These are phyloP conservation scores for Lerista edwardsae DNA, from an alignment of 2,797 vertebrate species.

Conservation along the genomic window DNA sequence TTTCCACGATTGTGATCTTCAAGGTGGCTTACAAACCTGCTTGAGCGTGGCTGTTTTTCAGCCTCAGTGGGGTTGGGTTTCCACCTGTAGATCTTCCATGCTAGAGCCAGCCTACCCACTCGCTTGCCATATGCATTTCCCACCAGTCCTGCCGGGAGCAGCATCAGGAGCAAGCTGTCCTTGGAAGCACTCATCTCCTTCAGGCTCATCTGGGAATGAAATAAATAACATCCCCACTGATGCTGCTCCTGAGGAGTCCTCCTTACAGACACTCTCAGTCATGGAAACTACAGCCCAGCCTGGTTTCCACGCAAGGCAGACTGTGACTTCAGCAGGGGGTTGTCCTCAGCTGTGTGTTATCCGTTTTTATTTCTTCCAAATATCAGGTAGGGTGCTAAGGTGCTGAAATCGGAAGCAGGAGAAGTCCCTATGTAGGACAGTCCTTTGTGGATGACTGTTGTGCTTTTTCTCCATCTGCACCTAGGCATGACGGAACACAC, in stretches of 20 bases:
- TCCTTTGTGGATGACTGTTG: rapidly evolving
- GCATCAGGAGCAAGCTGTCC: background rate
- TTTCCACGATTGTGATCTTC: background rate
- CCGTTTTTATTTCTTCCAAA: background rate
- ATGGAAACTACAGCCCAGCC: background rate
- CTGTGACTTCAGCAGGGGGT: background rate
- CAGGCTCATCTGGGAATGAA: background rate
- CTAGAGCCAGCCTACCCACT: background rate
- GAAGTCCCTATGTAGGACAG: too few relatives aligned
- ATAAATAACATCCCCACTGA: background rate
- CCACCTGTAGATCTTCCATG: background rate
- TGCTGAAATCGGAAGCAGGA: background rate
- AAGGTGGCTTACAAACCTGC: too few relatives aligned
- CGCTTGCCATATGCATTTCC: background rate
- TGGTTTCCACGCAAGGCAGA: background rate
- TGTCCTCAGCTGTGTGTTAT: background rate
- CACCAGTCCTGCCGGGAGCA: too few relatives aligned
- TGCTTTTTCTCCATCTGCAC: conserved; percentile 26
- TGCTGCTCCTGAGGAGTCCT: background rate
- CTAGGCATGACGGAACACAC: conserved; percentile 97
- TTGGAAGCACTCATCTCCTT: too few relatives aligned
- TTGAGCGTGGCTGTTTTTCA: background rate
- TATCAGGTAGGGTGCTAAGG: background rate
- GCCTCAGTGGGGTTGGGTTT: background rate
- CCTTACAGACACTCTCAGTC: background rate